Evolutionary conservation across 2,797 vertebrate species (phyloP).

Genomic region (Argentina silus): DNA sequence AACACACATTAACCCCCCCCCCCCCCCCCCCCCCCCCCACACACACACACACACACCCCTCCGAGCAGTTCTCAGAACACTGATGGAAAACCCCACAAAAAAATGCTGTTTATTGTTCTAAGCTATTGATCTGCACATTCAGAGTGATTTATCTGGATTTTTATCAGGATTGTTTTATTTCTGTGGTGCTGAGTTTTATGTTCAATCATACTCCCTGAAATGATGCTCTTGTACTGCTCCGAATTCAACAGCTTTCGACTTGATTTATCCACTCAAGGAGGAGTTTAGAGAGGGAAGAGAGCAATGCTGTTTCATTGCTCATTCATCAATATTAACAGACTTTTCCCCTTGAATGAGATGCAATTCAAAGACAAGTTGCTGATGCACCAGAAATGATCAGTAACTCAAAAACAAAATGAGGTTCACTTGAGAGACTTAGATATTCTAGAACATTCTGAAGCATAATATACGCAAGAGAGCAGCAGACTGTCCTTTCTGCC

Average conservation of each 20-base stretch:
- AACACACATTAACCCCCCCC: conserved; percentile 68
- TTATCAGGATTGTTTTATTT: conserved; percentile 57
- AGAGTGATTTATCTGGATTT: conserved; percentile 63
- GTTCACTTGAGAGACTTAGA: conserved; percentile 43
- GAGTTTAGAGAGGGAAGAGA: conserved; percentile 53
- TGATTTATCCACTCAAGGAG: conserved; percentile 69
- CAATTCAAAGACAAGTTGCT: not conserved
- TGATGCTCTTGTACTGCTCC: conserved; percentile 19
- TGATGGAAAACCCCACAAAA: conserved; percentile 47
- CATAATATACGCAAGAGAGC: not conserved
- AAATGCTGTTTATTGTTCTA: conserved; percentile 61
- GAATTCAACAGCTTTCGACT: conserved; percentile 39
- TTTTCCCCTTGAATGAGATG: conserved; percentile 64
- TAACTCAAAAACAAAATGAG: conserved; percentile 20
- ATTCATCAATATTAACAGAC: conserved; percentile 65
- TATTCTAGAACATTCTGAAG: conserved; percentile 43
- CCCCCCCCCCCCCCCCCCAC: conserved; percentile 44
- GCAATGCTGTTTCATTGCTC: conserved; percentile 43
- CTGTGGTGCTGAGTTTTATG: conserved; percentile 22
- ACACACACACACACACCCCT: conserved; percentile 23
- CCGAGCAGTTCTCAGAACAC: conserved; percentile 29
- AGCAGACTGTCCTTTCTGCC: conserved; percentile 31
- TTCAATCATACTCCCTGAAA: conserved; percentile 32
- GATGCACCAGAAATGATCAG: not conserved
- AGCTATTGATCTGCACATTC: conserved; percentile 60